Conservation (phyloP, 2,113 vertebrate genomes). For the Phocoena sinus region DNA sequence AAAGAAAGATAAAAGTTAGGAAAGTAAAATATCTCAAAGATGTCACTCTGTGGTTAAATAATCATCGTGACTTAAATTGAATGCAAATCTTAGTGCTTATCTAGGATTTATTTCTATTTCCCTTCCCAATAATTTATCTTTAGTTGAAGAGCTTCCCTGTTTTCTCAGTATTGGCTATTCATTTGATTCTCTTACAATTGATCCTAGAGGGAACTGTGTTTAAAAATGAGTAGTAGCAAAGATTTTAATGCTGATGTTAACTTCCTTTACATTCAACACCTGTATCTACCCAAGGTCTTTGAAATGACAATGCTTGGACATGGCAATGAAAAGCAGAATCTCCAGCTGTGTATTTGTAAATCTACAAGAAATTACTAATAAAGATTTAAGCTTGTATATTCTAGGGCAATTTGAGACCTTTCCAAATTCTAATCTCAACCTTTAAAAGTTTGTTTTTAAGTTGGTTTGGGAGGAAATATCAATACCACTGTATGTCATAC, state of each 20-base stretch:
- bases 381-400: background rate
- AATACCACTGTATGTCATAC: background rate
- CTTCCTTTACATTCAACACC: constrained; percentile 24
- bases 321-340: background rate
- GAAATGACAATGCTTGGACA: background rate
- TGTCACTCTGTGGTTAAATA: background rate
- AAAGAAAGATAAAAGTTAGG: background rate
- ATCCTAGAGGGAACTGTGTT: background rate
- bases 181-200: background rate
- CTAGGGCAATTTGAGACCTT: background rate
- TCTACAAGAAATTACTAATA: background rate
- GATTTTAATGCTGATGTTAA: background rate
- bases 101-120: background rate
- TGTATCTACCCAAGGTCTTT: background rate
- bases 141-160: background rate
- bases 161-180: background rate
- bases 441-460: background rate
- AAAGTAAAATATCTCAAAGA: background rate
- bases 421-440: background rate
- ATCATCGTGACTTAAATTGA: background rate
- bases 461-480: background rate
- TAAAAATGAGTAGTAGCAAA: constrained; percentile 1
- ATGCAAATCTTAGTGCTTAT: background rate
- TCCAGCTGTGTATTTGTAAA: background rate
- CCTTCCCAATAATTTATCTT: background rate